phyloP scores from a whole-genome alignment of 2,113 vertebrate genomes.

The Octodon degus region DNA sequence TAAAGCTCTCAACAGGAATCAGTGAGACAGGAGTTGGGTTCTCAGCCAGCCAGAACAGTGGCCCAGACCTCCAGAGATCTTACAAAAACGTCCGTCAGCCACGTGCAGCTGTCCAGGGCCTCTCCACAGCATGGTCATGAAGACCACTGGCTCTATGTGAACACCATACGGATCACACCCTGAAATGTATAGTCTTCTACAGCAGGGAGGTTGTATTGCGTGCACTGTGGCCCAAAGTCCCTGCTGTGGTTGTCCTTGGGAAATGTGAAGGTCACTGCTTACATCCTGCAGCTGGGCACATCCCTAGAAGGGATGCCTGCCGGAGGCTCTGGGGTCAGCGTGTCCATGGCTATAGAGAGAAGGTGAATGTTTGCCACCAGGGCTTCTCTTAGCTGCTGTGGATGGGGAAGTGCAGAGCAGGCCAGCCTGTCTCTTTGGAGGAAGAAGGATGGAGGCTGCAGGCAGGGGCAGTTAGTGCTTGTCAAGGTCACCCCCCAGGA shows the following conservation, averaged over 20 bases:
- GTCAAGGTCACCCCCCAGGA: fast-evolving
- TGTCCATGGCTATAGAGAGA: background rate
- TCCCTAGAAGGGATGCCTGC: fast-evolving
- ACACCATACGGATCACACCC: background rate
- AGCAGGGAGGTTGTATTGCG: background rate
- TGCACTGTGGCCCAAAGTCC: background rate
- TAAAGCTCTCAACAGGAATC: background rate
- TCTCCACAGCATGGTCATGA: background rate
- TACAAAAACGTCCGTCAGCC: background rate
- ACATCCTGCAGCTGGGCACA: fast-evolving
- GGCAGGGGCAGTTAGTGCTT: no score
- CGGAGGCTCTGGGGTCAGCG: background rate
- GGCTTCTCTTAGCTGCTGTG: background rate
- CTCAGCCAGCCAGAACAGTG: background rate
- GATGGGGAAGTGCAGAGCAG: no score
- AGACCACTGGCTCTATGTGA: background rate
- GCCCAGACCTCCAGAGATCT: background rate
- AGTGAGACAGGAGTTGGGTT: background rate
- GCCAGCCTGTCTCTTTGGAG: background rate
- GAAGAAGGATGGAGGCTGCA: background rate
- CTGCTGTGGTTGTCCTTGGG: background rate
- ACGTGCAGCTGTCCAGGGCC: background rate
- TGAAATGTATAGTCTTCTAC: background rate
- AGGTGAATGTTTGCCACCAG: fast-evolving
- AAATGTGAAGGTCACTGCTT: fast-evolving